Base-by-base conservation (phyloP, 53 echinoderm and acorn worm species). In the Echinarachnius parma region DNA sequence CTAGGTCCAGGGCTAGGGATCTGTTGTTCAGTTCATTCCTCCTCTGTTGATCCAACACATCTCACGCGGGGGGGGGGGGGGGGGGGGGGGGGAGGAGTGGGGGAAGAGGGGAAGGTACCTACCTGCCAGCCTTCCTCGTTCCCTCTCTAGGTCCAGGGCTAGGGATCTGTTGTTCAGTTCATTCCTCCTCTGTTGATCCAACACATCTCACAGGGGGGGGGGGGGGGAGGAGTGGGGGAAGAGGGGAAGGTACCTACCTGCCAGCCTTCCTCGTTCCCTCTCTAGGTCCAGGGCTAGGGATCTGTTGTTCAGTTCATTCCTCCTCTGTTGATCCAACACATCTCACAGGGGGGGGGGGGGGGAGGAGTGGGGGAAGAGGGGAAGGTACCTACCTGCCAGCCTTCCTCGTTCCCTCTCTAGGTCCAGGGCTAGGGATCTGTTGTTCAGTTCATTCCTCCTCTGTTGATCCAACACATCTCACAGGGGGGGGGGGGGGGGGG, bases 351-450 rank as follows among this genome's bases (percentile, higher is more conserved):
- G n/a, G n/a, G n/a, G n/a, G n/a, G n/a, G n/a, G n/a, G n/a, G n/a
- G n/a, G n/a, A n/a, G n/a, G n/a, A n/a, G n/a, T n/a, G n/a, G n/a
- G n/a, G n/a, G n/a, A n/a, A n/a, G n/a, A n/a, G n/a, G n/a, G n/a
- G n/a, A n/a, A n/a, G n/a, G n/a, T n/a, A n/a, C n/a, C n/a, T n/a
- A 95, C 95, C 95, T 59, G 84, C 87, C 33, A 95, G 39, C 33
- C 95, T 53, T 9, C 95, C 95, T 47, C 95, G 54, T 59, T 95
- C 95, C 47, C 95, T 81, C 66, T 95, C 95, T 56, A 95, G 75
- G 39, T 95, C 95, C 31, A 95, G 74, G 9, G 95, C 82, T 49
- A 89, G 60, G 62, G 87, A 81, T 7, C 90, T 80, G 61, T 63
- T 91, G 33, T 78, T 81, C 1, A 76, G 86, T 11, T 87, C 87